Conservation (phyloP, 2,888 invertebrate genomes). For the Limnephilus marmoratus region DNA sequence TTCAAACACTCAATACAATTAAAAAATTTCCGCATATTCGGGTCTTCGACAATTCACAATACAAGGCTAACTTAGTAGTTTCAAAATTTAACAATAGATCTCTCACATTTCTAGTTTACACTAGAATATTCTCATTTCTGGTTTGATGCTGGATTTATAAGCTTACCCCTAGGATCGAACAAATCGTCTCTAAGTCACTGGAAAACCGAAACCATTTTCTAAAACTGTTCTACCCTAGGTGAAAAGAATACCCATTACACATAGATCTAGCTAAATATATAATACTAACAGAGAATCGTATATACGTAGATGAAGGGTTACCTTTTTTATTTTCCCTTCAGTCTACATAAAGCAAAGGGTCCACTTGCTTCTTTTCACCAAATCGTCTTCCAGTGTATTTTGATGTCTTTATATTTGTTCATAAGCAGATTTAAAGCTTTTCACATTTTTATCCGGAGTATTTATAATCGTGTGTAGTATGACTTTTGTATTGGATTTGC, state of each 20-base stretch:
- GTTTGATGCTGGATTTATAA: too few relatives aligned
- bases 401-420: not conserved
- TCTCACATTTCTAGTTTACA: too few relatives aligned
- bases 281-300: not conserved
- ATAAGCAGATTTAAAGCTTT: not conserved
- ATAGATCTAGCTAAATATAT: not conserved
- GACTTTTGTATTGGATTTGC: not conserved
- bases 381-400: not conserved
- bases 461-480: not conserved
- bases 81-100: too few relatives aligned
- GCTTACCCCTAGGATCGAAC: too few relatives aligned
- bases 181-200: too few relatives aligned
- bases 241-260: not conserved
- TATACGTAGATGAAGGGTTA: not conserved
- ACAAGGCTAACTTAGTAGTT: too few relatives aligned
- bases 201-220: not conserved
- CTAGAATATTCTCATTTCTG: too few relatives aligned
- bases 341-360: not conserved
- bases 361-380: not conserved
- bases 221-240: not conserved
- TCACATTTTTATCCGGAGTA: not conserved
- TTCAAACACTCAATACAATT: too few relatives aligned
- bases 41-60: too few relatives aligned
- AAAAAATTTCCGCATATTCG: too few relatives aligned
- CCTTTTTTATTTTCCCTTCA: not conserved